Evolutionary conservation across 2,888 invertebrate genomes (phyloP), one percentile per base, ranked within the genome.

Genomic region (Leptopterna dolabrata): DNA sequence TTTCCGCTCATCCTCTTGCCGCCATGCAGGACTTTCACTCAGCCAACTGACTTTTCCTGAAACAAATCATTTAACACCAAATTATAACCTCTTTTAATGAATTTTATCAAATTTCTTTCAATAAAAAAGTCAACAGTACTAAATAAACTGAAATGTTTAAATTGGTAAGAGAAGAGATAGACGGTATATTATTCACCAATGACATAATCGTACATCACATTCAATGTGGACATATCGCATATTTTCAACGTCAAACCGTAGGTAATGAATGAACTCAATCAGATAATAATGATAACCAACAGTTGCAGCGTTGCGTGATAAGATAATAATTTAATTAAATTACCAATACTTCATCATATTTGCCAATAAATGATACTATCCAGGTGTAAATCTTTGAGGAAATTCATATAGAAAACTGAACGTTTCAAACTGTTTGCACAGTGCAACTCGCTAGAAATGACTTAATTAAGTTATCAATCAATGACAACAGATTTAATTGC

Each of bases 1-100:
- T 80, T 89, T 89, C 24, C 88, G 84, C 55, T 89, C 89, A 55
- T 89, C 89, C 27, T 89, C 89, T 45, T 89, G 88, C 41, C 88
- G 86, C 89, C 90, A 89, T 73, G 84, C 87, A 16, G 87, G 87
- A n/a, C 24, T 73, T n/a, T 89, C 90, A 70, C 88, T 87, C 24
- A 88, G 83, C 89, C 89, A 89, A 41, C 76, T 87, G 30, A 81
- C 87, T 84, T 84, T 89, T n/a, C 88, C 89, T 89, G 87, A 7
- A 89, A 88, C 36, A 36, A 7, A 36, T 36, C n/a, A n/a, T n/a
- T n/a, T 76, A 73, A 76, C 63, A 86, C n/a, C n/a, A n/a, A n/a
- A n/a, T n/a, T n/a, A n/a, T n/a, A n/a, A 87, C 55, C n/a, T 19
- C 19, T 43, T 76, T 80, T 16, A 19, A 70, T 24, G n/a, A 19